These are phyloP conservation scores for Abramis brama DNA, from an alignment of 2,113 vertebrate species.

Conservation along the genomic window DNA sequence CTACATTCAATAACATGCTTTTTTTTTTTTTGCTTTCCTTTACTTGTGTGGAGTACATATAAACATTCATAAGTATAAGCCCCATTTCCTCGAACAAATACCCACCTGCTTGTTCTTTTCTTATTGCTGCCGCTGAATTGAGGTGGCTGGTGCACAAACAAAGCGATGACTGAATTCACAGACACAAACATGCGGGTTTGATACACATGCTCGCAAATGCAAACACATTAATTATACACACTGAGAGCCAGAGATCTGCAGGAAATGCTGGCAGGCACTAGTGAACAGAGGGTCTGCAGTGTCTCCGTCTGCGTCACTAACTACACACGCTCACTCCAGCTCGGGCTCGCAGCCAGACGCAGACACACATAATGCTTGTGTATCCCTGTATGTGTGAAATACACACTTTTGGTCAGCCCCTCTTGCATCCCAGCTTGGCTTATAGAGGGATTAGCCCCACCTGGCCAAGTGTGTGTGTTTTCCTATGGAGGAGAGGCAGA, in stretches of 20 bases:
- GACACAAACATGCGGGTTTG: neutral
- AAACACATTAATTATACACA: slow-evolving; percentile 33
- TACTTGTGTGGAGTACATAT: too few species aligned
- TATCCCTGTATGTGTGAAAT: slow-evolving; percentile 46
- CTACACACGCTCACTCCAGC: slow-evolving; percentile 41
- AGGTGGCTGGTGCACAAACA: neutral
- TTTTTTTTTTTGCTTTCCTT: neutral
- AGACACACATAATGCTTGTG: slow-evolving; percentile 36
- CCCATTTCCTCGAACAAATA: neutral
- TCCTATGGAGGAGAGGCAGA: slow-evolving; percentile 41
- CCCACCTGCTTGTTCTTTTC: neutral
- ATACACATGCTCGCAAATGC: slow-evolving; percentile 12
- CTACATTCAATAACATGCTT: neutral
- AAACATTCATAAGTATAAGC: neutral
- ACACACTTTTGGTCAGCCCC: slow-evolving; percentile 30
- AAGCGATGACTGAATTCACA: neutral
- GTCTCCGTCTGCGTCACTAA: slow-evolving; percentile 55
- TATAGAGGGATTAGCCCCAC: slow-evolving; percentile 65
- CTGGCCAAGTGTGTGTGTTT: slow-evolving; percentile 57
- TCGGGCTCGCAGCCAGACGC: slow-evolving; percentile 30
- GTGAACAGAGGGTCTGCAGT: slow-evolving; percentile 56
- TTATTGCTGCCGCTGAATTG: neutral
- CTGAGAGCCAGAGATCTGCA: slow-evolving; percentile 8
- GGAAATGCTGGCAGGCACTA: slow-evolving; percentile 50
- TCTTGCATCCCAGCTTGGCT: slow-evolving; percentile 47